These are phyloP conservation scores for Apotomis capreana DNA, from an alignment of 2,888 invertebrate genomes.

Conservation along the genomic window DNA sequence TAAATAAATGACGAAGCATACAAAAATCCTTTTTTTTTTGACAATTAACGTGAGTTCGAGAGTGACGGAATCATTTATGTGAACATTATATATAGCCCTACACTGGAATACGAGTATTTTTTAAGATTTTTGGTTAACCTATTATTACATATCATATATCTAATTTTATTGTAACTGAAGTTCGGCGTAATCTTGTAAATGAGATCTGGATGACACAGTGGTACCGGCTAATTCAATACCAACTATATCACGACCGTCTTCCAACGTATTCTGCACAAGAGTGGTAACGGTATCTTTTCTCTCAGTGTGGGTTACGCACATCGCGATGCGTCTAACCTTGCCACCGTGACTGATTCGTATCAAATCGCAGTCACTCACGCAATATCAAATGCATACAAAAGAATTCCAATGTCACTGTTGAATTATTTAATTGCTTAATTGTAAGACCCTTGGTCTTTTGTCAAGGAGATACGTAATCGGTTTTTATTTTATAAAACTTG, in stretches of 20 bases:
- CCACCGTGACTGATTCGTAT: conserved; percentile 59
- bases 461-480: conserved; percentile 7
- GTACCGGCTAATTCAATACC: no score
- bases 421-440: conserved; percentile 47
- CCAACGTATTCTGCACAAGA: neutral
- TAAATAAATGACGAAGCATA: no score
- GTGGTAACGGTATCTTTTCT: conserved; percentile 11
- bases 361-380: conserved; percentile 50
- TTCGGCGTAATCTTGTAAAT: no score
- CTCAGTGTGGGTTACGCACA: conserved; percentile 8
- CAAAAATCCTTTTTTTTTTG: no score
- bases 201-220: no score
- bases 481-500: neutral
- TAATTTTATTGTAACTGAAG: no score
- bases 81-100: no score
- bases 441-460: conserved; percentile 6
- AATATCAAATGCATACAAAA: conserved; percentile 49
- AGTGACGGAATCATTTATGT: no score
- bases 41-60: no score
- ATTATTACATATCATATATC: no score
- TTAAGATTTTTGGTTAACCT: no score
- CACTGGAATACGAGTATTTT: no score
- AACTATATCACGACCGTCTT: neutral
- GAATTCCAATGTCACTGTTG: conserved; percentile 58
- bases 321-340: conserved; percentile 58